A percentile compares a stretch with the other conserved stretches of the same genome.
These are phyloP conservation scores for Sciaenops ocellatus DNA, from an alignment of 2,797 vertebrate species.

Conservation along the genomic window DNA sequence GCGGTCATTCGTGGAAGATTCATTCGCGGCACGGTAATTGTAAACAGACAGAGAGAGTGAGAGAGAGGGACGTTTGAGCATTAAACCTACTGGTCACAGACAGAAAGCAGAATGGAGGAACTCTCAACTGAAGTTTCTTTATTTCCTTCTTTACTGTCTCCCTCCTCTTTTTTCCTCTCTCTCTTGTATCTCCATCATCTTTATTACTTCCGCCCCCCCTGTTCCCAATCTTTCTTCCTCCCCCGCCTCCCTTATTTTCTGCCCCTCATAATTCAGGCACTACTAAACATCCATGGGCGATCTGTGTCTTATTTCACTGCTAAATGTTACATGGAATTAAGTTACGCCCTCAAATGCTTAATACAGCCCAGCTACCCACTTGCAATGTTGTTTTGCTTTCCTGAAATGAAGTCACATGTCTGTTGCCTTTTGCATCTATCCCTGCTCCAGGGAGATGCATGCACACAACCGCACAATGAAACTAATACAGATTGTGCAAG, in stretches of 20 bases:
- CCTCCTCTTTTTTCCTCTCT: not conserved
- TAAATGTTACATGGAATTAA: conserved; percentile 65
- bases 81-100: conserved; percentile 55
- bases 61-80: conserved; percentile 49
- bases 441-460: conserved; percentile 5
- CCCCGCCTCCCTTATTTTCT: conserved; percentile 36
- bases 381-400: conserved; percentile 37
- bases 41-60: conserved; percentile 84
- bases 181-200: conserved; percentile 53
- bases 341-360: conserved; percentile 40
- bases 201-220: conserved; percentile 38
- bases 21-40: conserved; percentile 90
- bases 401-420: conserved; percentile 50
- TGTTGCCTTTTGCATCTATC: conserved; percentile 28
- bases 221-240: conserved; percentile 1
- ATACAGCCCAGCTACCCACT: conserved; percentile 37
- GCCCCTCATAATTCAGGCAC: conserved; percentile 43
- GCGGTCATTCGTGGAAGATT: conserved; percentile 89
- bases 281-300: conserved; percentile 28
- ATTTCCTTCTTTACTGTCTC: conserved; percentile 9
- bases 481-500: conserved; percentile 7
- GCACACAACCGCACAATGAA: conserved; percentile 16
- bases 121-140: conserved; percentile 21
- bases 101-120: conserved; percentile 53
- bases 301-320: conserved; percentile 51